Evolutionary conservation across 1,140 invertebrate genomes (phyloP).

Genomic region (Sinonovacula constricta): DNA sequence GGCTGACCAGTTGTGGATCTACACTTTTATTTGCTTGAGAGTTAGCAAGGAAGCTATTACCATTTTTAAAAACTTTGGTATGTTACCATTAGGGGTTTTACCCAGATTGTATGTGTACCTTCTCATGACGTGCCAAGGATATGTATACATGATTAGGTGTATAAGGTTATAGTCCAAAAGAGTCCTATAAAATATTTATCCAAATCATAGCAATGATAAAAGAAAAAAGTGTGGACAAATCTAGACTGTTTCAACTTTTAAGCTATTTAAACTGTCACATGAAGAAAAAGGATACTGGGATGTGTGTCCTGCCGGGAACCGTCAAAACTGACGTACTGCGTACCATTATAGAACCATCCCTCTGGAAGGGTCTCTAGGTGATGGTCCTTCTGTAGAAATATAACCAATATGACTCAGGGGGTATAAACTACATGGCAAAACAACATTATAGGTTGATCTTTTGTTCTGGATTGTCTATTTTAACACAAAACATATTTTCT

Average conservation of each 20-base stretch:
- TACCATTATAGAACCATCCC: slow-evolving; percentile 75
- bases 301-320: slow-evolving; percentile 63
- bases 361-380: slow-evolving; percentile 66
- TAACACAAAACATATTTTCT: too few relatives aligned
- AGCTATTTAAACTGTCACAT: background rate
- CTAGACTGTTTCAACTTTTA: background rate
- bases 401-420: too few relatives aligned
- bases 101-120: background rate
- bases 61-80: too few relatives aligned
- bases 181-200: background rate
- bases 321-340: slow-evolving; percentile 67
- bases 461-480: too few relatives aligned
- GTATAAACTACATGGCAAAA: too few relatives aligned
- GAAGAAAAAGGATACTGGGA: slow-evolving; percentile 64
- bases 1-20: too few relatives aligned
- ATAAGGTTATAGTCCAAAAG: background rate
- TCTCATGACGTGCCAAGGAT: background rate
- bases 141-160: background rate
- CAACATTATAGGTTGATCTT: too few relatives aligned
- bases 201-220: background rate
- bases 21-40: too few relatives aligned
- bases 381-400: slow-evolving; percentile 60
- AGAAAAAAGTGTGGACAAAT: slow-evolving; percentile 5
- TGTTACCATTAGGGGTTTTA: too few relatives aligned
- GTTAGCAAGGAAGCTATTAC: too few relatives aligned